These are phyloP conservation scores for Phaethornis superciliosus DNA, from an alignment of 2,113 vertebrate genomes.

Conservation along the genomic window DNA sequence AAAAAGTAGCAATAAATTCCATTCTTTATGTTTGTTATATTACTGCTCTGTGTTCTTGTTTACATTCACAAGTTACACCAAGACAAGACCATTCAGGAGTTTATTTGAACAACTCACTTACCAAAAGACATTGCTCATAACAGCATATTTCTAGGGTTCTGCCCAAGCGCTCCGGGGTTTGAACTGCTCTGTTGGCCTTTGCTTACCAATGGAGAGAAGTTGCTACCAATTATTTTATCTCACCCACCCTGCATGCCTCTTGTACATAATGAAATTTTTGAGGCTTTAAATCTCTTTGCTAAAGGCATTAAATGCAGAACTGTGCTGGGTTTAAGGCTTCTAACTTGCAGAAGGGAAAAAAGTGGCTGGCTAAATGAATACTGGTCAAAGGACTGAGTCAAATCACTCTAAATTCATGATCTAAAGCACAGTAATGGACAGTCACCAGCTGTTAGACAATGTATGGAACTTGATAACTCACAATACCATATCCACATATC, in stretches of 20 bases:
- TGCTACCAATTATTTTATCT: constrained; percentile 52
- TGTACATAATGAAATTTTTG: constrained; percentile 33
- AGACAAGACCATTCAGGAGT: background rate
- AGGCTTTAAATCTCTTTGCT: constrained; percentile 41
- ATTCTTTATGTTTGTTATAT: background rate
- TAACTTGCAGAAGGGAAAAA: constrained; percentile 2
- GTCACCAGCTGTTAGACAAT: background rate
- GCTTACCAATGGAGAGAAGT: constrained; percentile 22
- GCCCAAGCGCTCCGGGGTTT: background rate
- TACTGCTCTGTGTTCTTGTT: background rate
- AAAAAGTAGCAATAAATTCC: background rate
- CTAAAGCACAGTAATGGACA: background rate
- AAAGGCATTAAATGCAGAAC: constrained; percentile 42
- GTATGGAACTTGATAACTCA: background rate
- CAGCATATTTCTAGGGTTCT: background rate
- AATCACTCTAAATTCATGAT: background rate
- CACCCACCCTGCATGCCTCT: constrained; percentile 18
- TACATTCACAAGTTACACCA: background rate
- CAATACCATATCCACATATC: background rate
- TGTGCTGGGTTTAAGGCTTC: background rate
- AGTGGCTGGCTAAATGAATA: background rate
- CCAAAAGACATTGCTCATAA: background rate
- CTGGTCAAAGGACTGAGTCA: background rate
- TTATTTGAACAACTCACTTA: background rate
- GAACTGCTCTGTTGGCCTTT: constrained; percentile 6